phyloP scores from a whole-genome alignment of 2,113 vertebrate genomes.

The Phrynocephalus versicolor region DNA sequence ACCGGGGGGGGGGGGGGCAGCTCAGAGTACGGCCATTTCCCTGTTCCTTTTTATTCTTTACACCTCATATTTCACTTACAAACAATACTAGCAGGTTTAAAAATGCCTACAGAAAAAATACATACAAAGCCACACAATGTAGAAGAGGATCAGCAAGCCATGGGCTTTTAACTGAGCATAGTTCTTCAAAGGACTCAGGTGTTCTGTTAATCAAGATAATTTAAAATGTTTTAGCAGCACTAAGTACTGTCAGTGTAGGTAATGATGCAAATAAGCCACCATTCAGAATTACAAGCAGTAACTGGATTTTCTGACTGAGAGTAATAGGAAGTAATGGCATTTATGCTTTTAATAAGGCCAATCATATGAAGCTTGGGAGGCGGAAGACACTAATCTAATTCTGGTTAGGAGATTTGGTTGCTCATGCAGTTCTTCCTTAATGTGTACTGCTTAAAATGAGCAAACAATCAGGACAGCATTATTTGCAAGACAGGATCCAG shows the following conservation, averaged over 20 bases:
- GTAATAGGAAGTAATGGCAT: not conserved
- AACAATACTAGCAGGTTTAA: too few relatives aligned
- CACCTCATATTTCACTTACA: too few relatives aligned
- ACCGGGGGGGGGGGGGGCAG: too few relatives aligned
- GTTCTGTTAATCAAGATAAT: conserved; percentile 1
- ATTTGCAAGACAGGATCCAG: not conserved
- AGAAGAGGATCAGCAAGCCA: not conserved
- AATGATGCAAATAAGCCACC: not conserved
- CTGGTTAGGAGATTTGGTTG: not conserved
- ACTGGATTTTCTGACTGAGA: not conserved
- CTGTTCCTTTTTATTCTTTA: not conserved
- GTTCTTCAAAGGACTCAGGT: not conserved
- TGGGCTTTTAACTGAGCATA: not conserved
- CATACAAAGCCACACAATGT: not conserved
- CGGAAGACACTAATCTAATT: not conserved
- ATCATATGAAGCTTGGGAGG: not conserved
- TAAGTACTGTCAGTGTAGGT: not conserved
- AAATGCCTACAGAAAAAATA: not conserved
- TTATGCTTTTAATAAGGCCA: conserved; percentile 10
- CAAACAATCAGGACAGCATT: conserved; percentile 12
- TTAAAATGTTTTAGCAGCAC: conserved; percentile 4
- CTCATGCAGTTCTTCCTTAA: not conserved
- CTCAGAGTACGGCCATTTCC: too few relatives aligned
- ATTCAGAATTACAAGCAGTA: conserved; percentile 1
- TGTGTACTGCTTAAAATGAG: not conserved